These are phyloP conservation scores for Phrynocephalus vlangalii DNA, from an alignment of 2,797 vertebrate species.

Conservation along the genomic window DNA sequence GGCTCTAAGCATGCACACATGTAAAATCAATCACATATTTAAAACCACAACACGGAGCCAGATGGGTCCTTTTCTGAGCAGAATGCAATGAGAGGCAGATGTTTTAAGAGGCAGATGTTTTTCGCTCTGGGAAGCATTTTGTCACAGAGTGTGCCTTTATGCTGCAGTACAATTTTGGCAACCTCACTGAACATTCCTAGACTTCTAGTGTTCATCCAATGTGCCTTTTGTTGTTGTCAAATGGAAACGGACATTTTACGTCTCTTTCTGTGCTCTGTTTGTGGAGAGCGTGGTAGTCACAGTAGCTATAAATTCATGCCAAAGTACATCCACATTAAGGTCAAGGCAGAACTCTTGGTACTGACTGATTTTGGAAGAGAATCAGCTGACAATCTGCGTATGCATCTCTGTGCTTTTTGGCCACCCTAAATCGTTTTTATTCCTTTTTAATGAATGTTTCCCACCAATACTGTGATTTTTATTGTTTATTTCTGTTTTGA, in stretches of 20 bases:
- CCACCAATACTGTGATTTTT: background rate
- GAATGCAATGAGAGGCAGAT: no score
- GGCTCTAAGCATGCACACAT: no score
- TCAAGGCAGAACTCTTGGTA: no score
- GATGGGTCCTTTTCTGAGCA: no score
- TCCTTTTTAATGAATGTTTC: background rate
- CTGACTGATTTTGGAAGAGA: background rate
- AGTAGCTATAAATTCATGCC: background rate
- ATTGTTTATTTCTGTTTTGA: background rate
- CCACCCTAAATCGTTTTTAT: background rate
- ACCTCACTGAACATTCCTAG: no score
- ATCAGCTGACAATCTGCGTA: background rate
- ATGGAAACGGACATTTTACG: background rate
- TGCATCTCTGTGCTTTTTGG: background rate
- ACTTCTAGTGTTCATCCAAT: no score
- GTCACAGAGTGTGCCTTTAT: no score
- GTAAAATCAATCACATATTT: no score
- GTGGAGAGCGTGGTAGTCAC: background rate
- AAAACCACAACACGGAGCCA: no score
- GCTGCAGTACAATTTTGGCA: no score
- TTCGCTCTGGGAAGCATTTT: no score
- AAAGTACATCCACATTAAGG: background rate
- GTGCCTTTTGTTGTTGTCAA: background rate
- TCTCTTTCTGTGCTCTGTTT: background rate
- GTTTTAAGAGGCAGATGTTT: no score